Percentiles rank a stretch among this genome's conserved stretches.
Evolutionary conservation across 1,140 invertebrate species (phyloP).

Genomic region (Nylanderia fulva): DNA sequence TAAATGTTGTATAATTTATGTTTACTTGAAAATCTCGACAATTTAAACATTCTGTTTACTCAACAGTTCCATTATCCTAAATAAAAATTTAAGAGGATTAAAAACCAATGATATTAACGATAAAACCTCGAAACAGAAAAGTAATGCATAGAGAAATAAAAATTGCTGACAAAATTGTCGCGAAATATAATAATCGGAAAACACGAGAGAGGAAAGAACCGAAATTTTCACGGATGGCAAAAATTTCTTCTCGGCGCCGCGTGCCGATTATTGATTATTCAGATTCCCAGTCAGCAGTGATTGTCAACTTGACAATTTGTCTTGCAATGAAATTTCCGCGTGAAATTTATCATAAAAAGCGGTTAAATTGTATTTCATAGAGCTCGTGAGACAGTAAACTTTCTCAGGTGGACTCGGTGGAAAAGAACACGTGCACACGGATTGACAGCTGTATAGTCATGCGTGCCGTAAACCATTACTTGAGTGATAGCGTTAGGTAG

Average conservation of each 20-base stretch:
- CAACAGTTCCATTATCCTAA: background rate
- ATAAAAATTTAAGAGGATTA: background rate
- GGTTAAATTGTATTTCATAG: conserved; percentile 43
- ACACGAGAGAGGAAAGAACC: background rate
- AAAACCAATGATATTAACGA: background rate
- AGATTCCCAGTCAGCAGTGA: background rate
- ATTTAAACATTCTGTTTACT: background rate
- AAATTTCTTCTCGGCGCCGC: background rate
- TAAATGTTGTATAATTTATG: background rate
- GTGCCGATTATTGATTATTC: conserved; percentile 21
- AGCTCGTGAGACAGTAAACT: conserved; percentile 23
- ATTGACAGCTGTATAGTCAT: conserved; percentile 4
- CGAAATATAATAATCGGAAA: conserved; percentile 4
- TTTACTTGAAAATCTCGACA: background rate
- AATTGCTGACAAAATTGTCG: background rate
- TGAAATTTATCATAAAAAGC: conserved; percentile 43
- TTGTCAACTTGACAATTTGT: conserved; percentile 44
- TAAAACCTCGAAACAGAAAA: background rate
- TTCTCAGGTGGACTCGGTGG: conserved; percentile 18
- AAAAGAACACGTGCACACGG: background rate
- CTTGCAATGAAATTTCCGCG: background rate
- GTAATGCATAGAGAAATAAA: background rate
- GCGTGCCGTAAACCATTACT: background rate
- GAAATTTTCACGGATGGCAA: background rate
- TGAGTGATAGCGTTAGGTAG: background rate